Base-by-base conservation (phyloP, 2,888 invertebrate genomes). In the Copidosoma aretas region DNA sequence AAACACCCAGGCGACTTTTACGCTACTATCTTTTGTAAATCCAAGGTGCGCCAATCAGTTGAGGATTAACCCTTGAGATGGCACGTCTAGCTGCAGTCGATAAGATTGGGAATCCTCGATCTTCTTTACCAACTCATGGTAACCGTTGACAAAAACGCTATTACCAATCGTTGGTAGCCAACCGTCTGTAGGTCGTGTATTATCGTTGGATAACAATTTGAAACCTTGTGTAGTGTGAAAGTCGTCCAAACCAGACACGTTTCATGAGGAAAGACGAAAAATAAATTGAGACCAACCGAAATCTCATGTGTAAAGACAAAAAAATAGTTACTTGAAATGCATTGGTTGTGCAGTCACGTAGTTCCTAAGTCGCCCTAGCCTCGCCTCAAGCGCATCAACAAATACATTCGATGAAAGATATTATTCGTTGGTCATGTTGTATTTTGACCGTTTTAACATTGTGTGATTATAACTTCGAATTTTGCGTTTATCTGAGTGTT, bases 301-400 rank as follows among this genome's bases (percentile, higher is more conserved):
- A 74, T 73, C 67, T 74, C 73, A 73, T 64, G 70, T 73, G 72
- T 72, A 70, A 72, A 72, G 68, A 68, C 71, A 71, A 73, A 73
- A 77, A 80, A 80, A 82, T 81, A 83, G 82, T 82, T 82, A 83
- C 81, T 83, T 81, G 32, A 46, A 46, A 70, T 72, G 81, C 81
- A 82, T 83, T 80, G 82, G 83, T 83, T 83, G 83, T 83, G 83
- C 83, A 82, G 81, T 81, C 81, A 83, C 78, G 83, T 83, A 83
- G 83, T 83, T 83, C 83, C 83, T 83, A 83, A 83, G 79, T 83
- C 82, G 82, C 78, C 83, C 82, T 82, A 83, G 83, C 83, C 82
- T 83, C 83, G 83, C 76, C 75, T 76, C 77, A 81, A 81, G 80
- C 79, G 82, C 82, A 82, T 76, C 68, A 67, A 32, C 32, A 65